A percentile compares a stretch with the other conserved stretches of the same genome.
Conservation (phyloP, 2,797 vertebrate species). For the Sphenopsis melanotis region DNA sequence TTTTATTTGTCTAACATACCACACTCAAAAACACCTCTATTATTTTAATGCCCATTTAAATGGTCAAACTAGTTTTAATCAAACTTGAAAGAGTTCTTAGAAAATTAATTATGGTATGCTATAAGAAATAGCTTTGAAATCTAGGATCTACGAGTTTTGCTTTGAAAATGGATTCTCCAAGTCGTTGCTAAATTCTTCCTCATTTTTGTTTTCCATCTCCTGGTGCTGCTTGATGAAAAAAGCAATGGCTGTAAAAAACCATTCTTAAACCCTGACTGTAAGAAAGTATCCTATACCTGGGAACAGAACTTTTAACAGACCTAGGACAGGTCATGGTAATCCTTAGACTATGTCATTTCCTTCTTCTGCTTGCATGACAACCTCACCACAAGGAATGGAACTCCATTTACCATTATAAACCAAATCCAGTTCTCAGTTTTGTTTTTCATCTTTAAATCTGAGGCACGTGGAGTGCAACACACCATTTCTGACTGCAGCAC, state of each 20-base stretch:
- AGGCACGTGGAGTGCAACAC: background rate
- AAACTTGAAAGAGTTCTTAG: background rate
- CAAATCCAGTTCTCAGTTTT: background rate
- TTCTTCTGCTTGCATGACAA: background rate
- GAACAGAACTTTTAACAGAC: background rate
- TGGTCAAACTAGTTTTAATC: background rate
- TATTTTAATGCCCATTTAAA: background rate
- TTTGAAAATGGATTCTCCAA: background rate
- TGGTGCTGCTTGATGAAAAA: background rate
- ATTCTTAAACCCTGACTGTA: background rate
- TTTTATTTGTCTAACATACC: background rate
- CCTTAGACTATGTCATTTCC: background rate
- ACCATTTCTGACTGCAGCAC: background rate
- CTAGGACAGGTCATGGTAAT: background rate
- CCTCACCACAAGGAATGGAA: background rate
- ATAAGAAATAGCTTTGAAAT: background rate
- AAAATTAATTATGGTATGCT: background rate
- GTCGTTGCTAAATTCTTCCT: background rate
- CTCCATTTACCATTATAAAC: background rate
- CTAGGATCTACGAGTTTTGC: background rate
- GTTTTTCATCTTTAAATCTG: background rate
- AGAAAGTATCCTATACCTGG: background rate
- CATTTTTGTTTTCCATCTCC: background rate
- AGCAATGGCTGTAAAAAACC: background rate
- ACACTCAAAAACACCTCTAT: background rate